phyloP scores from a whole-genome alignment of 2,797 vertebrate species.

The Alfaro cultratus region DNA sequence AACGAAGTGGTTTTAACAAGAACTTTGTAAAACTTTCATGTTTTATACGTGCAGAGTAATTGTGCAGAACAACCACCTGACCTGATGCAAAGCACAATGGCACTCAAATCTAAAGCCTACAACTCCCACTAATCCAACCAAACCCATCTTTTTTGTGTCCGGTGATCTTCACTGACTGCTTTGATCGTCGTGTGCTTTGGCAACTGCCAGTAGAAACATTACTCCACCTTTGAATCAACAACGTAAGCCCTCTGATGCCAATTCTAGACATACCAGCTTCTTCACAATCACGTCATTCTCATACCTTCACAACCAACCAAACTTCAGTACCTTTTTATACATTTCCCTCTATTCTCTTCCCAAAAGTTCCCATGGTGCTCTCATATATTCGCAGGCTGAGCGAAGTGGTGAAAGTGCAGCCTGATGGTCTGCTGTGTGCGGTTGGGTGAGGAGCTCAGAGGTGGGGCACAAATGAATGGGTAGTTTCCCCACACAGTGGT shows the following conservation, averaged over 20 bases:
- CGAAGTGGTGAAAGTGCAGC: conserved; percentile 52
- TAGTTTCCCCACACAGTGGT: conserved; percentile 58
- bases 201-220: not conserved
- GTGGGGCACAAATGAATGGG: conserved; percentile 49
- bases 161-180: not conserved
- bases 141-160: not conserved
- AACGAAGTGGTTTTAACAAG: not conserved
- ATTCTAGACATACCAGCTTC: not conserved
- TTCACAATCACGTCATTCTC: not conserved
- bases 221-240: not conserved
- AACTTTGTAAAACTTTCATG: not conserved
- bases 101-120: not conserved
- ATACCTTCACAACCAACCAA: not conserved
- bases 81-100: not conserved
- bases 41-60: not conserved
- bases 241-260: not conserved
- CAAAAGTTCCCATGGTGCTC: conserved; percentile 60
- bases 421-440: conserved; percentile 41
- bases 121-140: not conserved
- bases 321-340: not conserved
- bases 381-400: conserved; percentile 45
- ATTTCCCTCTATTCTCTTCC: conserved; percentile 33
- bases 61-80: not conserved
- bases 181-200: not conserved
- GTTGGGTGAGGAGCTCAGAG: conserved; percentile 40